Conservation (phyloP, 2,888 invertebrate genomes). For the Scaptomyza polygonia region DNA sequence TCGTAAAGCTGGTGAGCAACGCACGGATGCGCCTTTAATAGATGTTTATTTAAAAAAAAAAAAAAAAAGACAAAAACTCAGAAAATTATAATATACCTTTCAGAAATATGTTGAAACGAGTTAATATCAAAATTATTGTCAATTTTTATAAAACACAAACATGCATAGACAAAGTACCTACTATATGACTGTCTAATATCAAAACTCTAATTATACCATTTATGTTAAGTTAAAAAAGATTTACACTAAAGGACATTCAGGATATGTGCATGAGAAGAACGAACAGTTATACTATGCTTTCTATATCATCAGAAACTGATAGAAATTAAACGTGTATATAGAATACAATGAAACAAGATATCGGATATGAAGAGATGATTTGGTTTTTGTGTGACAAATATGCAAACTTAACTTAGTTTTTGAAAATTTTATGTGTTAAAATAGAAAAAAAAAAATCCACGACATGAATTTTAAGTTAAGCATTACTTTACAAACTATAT, state of each 20-base stretch:
- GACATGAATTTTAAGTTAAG: slow-evolving; percentile 65
- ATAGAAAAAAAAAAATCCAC: slow-evolving; percentile 29
- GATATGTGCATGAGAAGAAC: slow-evolving; percentile 4
- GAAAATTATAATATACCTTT: slow-evolving; percentile 6
- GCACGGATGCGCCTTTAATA: slow-evolving; percentile 35
- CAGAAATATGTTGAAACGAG: slow-evolving; percentile 48
- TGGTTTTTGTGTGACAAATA: slow-evolving; percentile 28
- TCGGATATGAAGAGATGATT: background rate
- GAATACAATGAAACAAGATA: background rate
- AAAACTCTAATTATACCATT: slow-evolving; percentile 12
- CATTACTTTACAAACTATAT: slow-evolving; percentile 26
- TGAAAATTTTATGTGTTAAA: slow-evolving; percentile 16
- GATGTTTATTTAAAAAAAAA: slow-evolving; percentile 9
- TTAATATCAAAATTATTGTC: slow-evolving; percentile 75
- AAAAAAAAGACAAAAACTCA: background rate
- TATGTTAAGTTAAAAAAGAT: slow-evolving; percentile 44
- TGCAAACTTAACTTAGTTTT: slow-evolving; percentile 20
- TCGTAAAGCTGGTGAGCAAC: slow-evolving; percentile 43
- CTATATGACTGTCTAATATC: slow-evolving; percentile 42
- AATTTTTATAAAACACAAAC: slow-evolving; percentile 49
- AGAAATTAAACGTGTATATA: too few relatives aligned
- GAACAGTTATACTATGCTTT: background rate
- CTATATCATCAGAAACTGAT: background rate
- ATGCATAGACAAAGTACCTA: slow-evolving; percentile 23
- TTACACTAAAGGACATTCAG: slow-evolving; percentile 28